phyloP scores from a whole-genome alignment of 1,140 invertebrate species.

The Anoplolepis gracilipes region DNA sequence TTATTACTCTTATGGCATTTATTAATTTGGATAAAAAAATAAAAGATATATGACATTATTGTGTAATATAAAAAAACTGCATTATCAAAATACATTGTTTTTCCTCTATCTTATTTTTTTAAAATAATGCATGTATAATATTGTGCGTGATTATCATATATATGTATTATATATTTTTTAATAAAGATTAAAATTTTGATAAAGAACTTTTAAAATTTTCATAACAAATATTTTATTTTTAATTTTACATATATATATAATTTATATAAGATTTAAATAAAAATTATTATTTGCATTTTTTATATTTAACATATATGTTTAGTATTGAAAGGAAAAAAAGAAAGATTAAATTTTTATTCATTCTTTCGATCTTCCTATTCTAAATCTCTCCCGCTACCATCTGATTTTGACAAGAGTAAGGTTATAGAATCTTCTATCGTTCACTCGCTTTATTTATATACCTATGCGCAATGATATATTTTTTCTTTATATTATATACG shows the following conservation, averaged over 20 bases:
- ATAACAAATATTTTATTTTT: too few species aligned
- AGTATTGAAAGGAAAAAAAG: background rate
- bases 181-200: too few species aligned
- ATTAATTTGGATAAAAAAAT: constrained; percentile 72
- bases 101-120: background rate
- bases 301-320: too few species aligned
- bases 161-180: too few species aligned
- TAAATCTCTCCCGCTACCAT: background rate
- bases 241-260: too few species aligned
- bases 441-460: background rate
- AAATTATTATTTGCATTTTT: too few species aligned
- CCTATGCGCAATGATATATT: too few species aligned
- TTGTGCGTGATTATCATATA: too few species aligned
- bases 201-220: too few species aligned
- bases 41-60: constrained; percentile 46
- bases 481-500: background rate
- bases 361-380: background rate
- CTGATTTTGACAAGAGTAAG: constrained; percentile 1
- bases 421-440: background rate
- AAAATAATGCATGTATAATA: too few species aligned
- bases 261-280: too few species aligned
- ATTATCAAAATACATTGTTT: background rate
- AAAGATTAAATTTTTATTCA: background rate
- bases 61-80: background rate
- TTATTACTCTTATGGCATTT: constrained; percentile 70